A percentile compares a stretch with the other conserved stretches of the same genome.
Evolutionary conservation across 2,888 invertebrate species (phyloP).

Genomic region (Chrysotoxum bicinctum): DNA sequence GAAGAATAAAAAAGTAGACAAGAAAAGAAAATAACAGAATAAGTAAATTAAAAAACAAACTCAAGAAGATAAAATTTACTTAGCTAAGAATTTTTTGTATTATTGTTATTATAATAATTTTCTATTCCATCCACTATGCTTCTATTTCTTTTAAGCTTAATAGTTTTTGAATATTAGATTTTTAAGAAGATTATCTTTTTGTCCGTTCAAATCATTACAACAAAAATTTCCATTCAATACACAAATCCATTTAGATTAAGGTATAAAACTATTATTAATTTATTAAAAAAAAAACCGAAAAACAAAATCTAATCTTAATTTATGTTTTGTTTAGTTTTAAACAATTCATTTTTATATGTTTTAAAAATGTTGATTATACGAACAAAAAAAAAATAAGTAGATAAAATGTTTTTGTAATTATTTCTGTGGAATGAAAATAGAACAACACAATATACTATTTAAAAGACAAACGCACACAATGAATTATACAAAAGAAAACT

Average conservation of each 20-base stretch:
- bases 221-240: neutral
- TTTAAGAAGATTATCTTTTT: constrained; percentile 49
- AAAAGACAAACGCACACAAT: neutral
- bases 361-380: constrained; percentile 49
- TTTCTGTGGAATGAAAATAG: constrained; percentile 23
- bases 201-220: constrained; percentile 7
- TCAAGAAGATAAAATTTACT: constrained; percentile 50
- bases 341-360: constrained; percentile 43
- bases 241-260: constrained; percentile 53
- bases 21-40: constrained; percentile 47
- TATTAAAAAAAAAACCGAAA: constrained; percentile 34
- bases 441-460: neutral
- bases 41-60: constrained; percentile 54
- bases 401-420: constrained; percentile 13
- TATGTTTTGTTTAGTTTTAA: constrained; percentile 14
- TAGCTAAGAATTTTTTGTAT: constrained; percentile 75
- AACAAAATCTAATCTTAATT: neutral
- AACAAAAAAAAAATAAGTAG: constrained; percentile 3
- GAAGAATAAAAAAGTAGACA: constrained; percentile 44
- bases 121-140: constrained; percentile 65
- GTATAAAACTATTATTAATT: constrained; percentile 55
- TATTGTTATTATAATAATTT: constrained; percentile 76
- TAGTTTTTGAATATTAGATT: constrained; percentile 61
- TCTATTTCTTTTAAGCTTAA: constrained; percentile 63
- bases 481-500: neutral